A percentile compares a stretch with the other conserved stretches of the same genome.
Conservation (phyloP, 2,113 vertebrate species). For the Entelurus aequoreus region DNA sequence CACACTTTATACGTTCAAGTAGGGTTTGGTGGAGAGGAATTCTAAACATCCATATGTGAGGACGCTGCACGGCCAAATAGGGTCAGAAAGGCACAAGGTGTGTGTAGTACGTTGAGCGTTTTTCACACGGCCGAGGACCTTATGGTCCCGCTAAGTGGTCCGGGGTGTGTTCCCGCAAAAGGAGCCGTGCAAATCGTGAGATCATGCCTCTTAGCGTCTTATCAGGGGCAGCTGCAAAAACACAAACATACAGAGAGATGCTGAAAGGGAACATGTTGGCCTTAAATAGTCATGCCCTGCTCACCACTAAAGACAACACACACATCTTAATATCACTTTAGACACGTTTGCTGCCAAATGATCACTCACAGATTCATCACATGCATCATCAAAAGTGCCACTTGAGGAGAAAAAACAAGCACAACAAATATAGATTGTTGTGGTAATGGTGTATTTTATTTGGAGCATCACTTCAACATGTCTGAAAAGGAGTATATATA, state of each 20-base stretch:
- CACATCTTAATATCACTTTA: neutral
- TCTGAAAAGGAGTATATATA: too few relatives aligned
- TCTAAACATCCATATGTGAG: neutral
- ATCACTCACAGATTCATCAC: slow-evolving; percentile 10
- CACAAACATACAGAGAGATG: slow-evolving; percentile 22
- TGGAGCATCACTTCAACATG: too few relatives aligned
- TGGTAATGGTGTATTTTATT: too few relatives aligned
- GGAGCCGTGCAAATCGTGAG: slow-evolving; percentile 53
- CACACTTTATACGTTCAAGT: neutral
- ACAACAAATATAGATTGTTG: too few relatives aligned
- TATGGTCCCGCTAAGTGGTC: slow-evolving; percentile 35
- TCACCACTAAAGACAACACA: slow-evolving; percentile 6
- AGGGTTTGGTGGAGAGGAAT: neutral
- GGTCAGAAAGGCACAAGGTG: slow-evolving; percentile 34
- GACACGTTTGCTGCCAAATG: slow-evolving; percentile 29
- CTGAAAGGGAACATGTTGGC: slow-evolving; percentile 1
- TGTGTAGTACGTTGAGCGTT: neutral
- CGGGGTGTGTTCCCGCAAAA: slow-evolving; percentile 49
- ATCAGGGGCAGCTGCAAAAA: slow-evolving; percentile 62
- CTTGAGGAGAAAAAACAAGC: too few relatives aligned
- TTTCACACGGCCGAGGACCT: slow-evolving; percentile 6
- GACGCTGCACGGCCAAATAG: slow-evolving; percentile 30
- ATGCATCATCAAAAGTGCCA: neutral
- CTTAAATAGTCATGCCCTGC: slow-evolving; percentile 20
- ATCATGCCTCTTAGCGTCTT: slow-evolving; percentile 48